These are phyloP conservation scores for Platynereis dumerilii DNA, from an alignment of 2,888 invertebrate genomes.

Conservation along the genomic window DNA sequence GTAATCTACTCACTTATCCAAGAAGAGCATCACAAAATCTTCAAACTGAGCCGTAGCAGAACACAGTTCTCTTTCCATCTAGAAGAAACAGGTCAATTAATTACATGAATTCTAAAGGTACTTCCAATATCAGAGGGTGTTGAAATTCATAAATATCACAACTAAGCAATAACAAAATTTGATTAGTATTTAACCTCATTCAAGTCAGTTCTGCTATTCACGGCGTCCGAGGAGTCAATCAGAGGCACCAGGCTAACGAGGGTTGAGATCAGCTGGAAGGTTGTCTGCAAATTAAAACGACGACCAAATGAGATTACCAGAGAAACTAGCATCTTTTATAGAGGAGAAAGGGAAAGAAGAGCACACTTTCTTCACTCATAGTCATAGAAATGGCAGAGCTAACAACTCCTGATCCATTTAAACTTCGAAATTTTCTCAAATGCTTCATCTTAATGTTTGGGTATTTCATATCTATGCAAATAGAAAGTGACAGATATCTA, in stretches of 20 bases:
- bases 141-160: not conserved
- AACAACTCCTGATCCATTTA: too few relatives aligned
- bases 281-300: slow-evolving; percentile 64
- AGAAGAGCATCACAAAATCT: slow-evolving; percentile 84
- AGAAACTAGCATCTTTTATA: too few relatives aligned
- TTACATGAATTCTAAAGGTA: not conserved
- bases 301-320: too few relatives aligned
- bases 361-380: too few relatives aligned
- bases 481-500: too few relatives aligned
- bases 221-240: slow-evolving; percentile 83
- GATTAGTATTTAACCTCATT: slow-evolving; percentile 68
- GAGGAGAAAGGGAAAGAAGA: too few relatives aligned
- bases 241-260: slow-evolving; percentile 74
- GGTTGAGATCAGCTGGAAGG: slow-evolving; percentile 80
- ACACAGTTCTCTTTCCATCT: slow-evolving; percentile 76
- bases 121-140: not conserved
- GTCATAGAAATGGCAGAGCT: too few relatives aligned
- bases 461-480: too few relatives aligned
- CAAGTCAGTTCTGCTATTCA: slow-evolving; percentile 72
- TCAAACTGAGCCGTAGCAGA: slow-evolving; percentile 85
- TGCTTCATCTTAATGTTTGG: too few relatives aligned
- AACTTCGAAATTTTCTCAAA: too few relatives aligned
- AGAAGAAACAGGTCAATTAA: slow-evolving; percentile 31
- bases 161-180: too few relatives aligned
- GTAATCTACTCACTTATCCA: slow-evolving; percentile 74